Conservation (phyloP, 2,797 vertebrate genomes). For the Sciurus vulgaris region DNA sequence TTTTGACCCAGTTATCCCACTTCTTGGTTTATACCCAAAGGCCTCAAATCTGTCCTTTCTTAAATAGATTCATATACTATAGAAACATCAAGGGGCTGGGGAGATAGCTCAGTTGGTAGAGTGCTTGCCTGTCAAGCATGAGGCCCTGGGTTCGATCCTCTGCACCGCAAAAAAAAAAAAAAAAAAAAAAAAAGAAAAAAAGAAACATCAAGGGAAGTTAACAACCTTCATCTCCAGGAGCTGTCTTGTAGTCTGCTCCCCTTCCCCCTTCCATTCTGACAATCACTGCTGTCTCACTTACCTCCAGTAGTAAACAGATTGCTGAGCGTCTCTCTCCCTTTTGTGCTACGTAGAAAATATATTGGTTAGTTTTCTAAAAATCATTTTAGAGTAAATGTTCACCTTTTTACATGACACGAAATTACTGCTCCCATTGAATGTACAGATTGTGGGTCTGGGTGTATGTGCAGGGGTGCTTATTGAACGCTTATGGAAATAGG, state of each 20-base stretch:
- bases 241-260: rapidly evolving
- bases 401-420: background rate
- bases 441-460: too few species aligned
- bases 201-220: too few species aligned
- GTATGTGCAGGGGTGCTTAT: too few species aligned
- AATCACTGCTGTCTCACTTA: background rate
- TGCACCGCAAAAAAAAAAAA: too few species aligned
- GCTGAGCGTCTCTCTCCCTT: background rate
- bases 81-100: background rate
- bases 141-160: too few species aligned
- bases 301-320: background rate
- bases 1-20: too few species aligned
- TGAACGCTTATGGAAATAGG: background rate
- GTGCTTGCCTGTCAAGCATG: too few species aligned
- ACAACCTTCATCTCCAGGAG: background rate
- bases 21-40: too few species aligned
- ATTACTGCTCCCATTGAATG: background rate
- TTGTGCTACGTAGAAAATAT: background rate
- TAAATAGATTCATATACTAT: background rate
- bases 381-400: background rate
- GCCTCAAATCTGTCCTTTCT: too few species aligned
- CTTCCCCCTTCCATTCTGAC: background rate
- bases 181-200: too few species aligned
- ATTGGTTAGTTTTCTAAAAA: background rate
- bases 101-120: too few species aligned